Evolutionary conservation across 2,797 vertebrate genomes (phyloP).

Genomic region (Prunella strophiata): DNA sequence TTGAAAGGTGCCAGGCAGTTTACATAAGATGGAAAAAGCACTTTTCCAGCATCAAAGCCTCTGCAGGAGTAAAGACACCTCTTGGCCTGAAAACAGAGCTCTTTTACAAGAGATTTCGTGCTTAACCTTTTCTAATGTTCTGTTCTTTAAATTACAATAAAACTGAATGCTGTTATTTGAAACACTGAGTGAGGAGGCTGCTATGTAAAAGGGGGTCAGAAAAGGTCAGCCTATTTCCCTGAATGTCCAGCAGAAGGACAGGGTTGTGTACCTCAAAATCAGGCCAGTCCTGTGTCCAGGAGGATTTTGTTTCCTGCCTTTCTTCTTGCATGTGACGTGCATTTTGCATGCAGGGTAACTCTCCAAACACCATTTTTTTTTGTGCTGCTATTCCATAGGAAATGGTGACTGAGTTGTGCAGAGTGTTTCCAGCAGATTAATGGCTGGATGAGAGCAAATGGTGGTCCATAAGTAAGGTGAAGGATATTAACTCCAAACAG

Average conservation of each 20-base stretch:
- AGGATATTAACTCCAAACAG: neutral
- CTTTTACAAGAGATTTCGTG: neutral
- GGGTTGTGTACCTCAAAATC: neutral
- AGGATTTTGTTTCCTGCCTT: neutral
- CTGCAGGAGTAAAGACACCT: neutral
- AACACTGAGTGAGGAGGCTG: neutral
- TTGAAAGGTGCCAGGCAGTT: neutral
- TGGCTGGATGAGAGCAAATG: neutral
- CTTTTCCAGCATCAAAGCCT: neutral
- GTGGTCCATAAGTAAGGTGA: neutral
- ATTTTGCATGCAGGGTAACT: neutral
- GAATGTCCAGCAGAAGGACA: neutral
- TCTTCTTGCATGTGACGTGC: neutral
- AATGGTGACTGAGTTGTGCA: neutral
- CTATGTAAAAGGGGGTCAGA: neutral
- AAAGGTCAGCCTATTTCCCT: neutral
- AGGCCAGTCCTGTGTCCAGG: too few species aligned
- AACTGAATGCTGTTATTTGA: neutral
- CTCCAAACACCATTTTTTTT: neutral
- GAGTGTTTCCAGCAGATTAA: neutral
- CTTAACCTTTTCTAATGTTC: neutral
- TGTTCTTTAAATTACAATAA: neutral
- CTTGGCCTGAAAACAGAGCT: neutral
- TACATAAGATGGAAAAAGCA: neutral
- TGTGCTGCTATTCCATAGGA: neutral